Evolutionary conservation across 2,113 vertebrate genomes (phyloP).

Genomic region (Rhinoderma darwinii): DNA sequence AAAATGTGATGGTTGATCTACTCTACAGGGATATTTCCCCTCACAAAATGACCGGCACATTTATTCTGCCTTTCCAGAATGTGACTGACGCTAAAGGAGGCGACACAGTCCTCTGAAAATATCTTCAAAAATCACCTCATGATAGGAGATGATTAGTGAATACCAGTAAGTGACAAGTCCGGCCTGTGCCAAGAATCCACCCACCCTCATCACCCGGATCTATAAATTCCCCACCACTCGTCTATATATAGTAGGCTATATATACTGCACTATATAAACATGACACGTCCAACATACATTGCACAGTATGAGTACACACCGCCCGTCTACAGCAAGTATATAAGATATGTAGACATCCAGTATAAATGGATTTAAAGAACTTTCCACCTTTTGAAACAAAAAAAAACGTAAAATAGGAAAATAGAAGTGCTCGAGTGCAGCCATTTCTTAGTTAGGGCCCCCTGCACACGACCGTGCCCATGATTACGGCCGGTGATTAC

Average conservation of each 20-base stretch:
- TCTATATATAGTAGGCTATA: conserved; percentile 48
- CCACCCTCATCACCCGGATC: not conserved
- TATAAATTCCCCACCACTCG: conserved; percentile 20
- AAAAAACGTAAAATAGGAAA: too few species aligned
- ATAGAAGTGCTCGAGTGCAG: too few species aligned
- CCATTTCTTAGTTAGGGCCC: too few species aligned
- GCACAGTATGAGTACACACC: not conserved
- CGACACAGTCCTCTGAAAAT: not conserved
- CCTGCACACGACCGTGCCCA: too few species aligned
- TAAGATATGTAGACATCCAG: not conserved
- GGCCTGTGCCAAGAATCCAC: not conserved
- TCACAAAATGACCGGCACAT: not conserved
- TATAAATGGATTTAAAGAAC: not conserved
- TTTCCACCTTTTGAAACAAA: too few species aligned
- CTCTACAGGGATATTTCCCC: not conserved
- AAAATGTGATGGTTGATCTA: too few species aligned
- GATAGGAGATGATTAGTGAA: not conserved
- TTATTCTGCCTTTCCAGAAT: not conserved
- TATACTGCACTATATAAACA: conserved; percentile 14
- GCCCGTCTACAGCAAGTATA: not conserved
- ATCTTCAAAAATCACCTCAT: not conserved
- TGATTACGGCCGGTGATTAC: too few species aligned
- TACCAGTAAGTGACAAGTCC: not conserved
- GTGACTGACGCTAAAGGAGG: not conserved
- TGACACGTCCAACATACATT: not conserved